phyloP scores from a whole-genome alignment of 1,140 invertebrate species.

The Bemisia tabaci region DNA sequence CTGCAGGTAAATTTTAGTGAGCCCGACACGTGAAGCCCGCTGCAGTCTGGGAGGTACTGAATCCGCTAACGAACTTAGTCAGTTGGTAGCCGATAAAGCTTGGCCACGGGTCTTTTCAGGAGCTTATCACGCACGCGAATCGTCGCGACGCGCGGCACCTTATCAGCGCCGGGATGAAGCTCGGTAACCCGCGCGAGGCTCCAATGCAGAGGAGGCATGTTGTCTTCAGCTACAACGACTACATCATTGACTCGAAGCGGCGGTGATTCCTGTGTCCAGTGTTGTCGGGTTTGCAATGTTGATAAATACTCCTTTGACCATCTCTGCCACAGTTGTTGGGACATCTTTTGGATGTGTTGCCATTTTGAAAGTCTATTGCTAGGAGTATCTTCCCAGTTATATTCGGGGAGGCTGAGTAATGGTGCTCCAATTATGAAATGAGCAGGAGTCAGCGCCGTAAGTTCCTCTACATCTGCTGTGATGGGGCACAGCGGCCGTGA shows the following conservation, averaged over 20 bases:
- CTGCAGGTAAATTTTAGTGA: too few relatives aligned
- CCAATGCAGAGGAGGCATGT: slow-evolving; percentile 2
- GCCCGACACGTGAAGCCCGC: too few relatives aligned
- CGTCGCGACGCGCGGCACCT: not conserved
- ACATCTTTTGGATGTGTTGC: slow-evolving; percentile 17
- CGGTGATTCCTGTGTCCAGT: slow-evolving; percentile 16
- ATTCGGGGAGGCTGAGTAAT: slow-evolving; percentile 9
- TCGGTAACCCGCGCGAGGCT: not conserved
- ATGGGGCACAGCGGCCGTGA: slow-evolving; percentile 29
- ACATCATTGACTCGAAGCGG: not conserved
- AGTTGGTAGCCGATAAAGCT: not conserved
- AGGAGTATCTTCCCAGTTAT: slow-evolving; percentile 4
- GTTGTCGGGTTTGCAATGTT: slow-evolving; percentile 21
- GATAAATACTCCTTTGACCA: slow-evolving; percentile 23
- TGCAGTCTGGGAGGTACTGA: too few relatives aligned
- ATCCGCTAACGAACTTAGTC: too few relatives aligned
- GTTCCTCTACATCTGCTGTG: slow-evolving; percentile 22
- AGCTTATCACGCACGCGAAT: not conserved
- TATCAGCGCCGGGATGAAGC: not conserved
- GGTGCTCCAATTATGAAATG: slow-evolving; percentile 23
- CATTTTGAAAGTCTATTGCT: slow-evolving; percentile 17
- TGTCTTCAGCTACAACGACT: not conserved
- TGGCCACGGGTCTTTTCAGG: not conserved
- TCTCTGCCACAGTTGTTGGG: slow-evolving; percentile 21
- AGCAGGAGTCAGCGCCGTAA: slow-evolving; percentile 22